phyloP scores from a whole-genome alignment of 64 coral and sea anemone species.

The Pocillopora damicornis region DNA sequence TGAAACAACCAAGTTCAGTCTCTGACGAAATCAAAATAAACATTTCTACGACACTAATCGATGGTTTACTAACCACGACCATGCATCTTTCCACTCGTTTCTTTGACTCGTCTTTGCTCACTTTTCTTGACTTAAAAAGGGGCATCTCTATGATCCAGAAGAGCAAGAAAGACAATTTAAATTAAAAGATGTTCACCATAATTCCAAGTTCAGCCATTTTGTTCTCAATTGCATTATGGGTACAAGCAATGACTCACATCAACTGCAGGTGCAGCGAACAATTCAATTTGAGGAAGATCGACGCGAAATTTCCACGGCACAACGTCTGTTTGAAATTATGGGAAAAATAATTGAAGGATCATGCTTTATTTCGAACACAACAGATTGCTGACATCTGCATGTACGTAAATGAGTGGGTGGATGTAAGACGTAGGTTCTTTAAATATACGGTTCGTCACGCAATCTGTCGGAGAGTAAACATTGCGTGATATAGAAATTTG shows the following conservation, averaged over 20 bases:
- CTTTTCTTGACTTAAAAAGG: conserved; percentile 75
- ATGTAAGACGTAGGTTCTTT: neutral
- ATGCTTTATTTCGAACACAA: neutral
- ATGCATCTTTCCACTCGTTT: conserved; percentile 67
- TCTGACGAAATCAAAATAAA: neutral
- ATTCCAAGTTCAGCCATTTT: conserved; percentile 6
- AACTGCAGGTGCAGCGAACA: neutral
- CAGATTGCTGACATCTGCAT: neutral
- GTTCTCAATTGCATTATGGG: conserved; percentile 20
- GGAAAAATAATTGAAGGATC: neutral
- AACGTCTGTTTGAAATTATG: neutral
- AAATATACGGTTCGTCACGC: neutral
- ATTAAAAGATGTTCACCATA: neutral
- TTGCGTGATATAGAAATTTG: neutral
- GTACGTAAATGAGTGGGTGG: neutral
- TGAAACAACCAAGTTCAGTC: neutral
- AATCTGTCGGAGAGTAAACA: neutral
- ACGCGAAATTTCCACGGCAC: neutral
- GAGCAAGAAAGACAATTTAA: neutral
- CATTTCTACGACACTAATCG: neutral
- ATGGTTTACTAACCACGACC: conserved; percentile 60
- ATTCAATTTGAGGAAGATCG: neutral
- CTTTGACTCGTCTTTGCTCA: conserved; percentile 75
- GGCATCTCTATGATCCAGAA: conserved; percentile 41
- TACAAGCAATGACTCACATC: neutral